Conservation (phyloP, 2,797 vertebrate species). For the Megaceryle alcyon region DNA sequence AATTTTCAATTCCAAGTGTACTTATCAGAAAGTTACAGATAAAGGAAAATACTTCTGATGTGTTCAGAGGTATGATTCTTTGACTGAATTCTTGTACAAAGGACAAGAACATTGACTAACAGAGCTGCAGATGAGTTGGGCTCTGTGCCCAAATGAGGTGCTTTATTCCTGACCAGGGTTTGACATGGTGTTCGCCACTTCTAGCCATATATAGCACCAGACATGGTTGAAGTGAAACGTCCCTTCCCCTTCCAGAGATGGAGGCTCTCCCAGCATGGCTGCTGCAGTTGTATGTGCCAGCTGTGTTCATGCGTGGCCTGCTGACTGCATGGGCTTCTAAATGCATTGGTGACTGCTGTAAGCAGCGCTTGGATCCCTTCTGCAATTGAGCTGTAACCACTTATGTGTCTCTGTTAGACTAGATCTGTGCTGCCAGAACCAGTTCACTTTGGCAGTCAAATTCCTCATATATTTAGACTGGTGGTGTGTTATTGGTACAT, state of each 20-base stretch:
- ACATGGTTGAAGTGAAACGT: background rate
- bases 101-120: background rate
- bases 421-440: background rate
- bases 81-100: background rate
- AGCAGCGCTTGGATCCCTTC: background rate
- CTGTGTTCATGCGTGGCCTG: background rate
- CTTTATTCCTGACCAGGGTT: background rate
- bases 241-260: background rate
- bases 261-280: background rate
- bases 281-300: background rate
- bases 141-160: background rate
- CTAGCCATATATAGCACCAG: background rate
- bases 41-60: background rate
- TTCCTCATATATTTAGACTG: background rate
- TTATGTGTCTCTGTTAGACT: background rate
- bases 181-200: background rate
- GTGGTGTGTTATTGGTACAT: background rate
- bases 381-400: accelerated
- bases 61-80: background rate
- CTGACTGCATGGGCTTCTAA: background rate
- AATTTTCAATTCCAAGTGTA: background rate
- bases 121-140: background rate
- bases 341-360: background rate
- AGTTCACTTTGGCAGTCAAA: background rate
- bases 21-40: background rate